These are phyloP conservation scores for Eulacestoma nigropectus DNA, from an alignment of 2,113 vertebrate genomes.

Conservation along the genomic window DNA sequence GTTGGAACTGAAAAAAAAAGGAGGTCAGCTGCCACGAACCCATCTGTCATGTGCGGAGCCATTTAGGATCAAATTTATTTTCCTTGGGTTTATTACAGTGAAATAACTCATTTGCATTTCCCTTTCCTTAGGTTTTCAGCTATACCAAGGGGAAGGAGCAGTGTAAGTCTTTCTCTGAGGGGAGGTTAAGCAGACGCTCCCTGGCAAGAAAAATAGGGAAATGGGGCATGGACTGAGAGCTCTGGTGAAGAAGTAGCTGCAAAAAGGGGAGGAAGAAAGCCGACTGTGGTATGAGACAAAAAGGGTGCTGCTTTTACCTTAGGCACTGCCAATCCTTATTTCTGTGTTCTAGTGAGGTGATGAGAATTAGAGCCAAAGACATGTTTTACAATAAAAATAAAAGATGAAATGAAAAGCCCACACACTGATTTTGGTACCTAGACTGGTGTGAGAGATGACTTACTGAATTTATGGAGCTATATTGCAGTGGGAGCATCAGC, in stretches of 20 bases:
- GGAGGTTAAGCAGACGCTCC: neutral
- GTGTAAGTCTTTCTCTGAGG: neutral
- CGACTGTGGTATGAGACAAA: neutral
- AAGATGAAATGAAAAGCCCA: neutral
- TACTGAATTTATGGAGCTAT: neutral
- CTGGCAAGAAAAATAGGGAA: neutral
- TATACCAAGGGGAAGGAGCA: neutral
- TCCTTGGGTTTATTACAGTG: neutral
- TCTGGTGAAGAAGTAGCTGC: neutral
- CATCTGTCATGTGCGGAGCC: neutral
- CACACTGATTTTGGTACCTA: neutral
- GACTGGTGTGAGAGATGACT: neutral
- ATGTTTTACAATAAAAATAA: neutral
- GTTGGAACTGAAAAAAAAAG: neutral
- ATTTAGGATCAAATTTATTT: neutral
- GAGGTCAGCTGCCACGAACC: neutral
- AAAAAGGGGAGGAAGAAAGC: neutral
- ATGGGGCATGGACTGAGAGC: fast-evolving
- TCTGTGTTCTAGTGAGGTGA: neutral
- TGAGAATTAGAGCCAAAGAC: neutral
- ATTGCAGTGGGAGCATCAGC: neutral
- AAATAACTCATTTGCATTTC: conserved; percentile 5
- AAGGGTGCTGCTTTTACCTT: neutral
- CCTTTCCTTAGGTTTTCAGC: neutral
- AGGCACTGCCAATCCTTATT: neutral